A percentile compares a stretch with the other conserved stretches of the same genome.
Conservation (phyloP, 30 jellyfish, hydroid and myxozoan genomes). For the Mastigias papua region DNA sequence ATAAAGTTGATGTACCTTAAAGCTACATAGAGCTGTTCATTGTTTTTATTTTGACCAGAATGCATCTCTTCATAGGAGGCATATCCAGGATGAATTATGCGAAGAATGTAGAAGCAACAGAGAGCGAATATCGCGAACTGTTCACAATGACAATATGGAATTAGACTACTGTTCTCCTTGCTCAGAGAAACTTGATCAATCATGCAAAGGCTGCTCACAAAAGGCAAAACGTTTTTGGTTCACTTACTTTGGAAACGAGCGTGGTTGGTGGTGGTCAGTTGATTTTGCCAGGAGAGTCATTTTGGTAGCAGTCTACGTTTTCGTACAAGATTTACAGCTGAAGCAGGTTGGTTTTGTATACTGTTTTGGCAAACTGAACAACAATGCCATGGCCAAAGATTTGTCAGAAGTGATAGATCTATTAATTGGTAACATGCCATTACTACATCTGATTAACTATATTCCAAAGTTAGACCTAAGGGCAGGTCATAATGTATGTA, state of each 20-base stretch:
- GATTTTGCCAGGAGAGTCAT: constrained; percentile 57
- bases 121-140: not conserved
- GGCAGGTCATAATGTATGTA: too few species aligned
- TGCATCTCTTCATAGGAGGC: not conserved
- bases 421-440: too few species aligned
- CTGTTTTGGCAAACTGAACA: too few species aligned
- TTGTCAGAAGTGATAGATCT: too few species aligned
- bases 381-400: too few species aligned
- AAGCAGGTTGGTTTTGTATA: constrained; percentile 51
- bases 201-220: constrained; percentile 37
- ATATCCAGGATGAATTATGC: not conserved
- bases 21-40: too few species aligned
- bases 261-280: constrained; percentile 83
- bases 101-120: not conserved
- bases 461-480: too few species aligned
- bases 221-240: constrained; percentile 24
- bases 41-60: too few species aligned
- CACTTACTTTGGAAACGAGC: constrained; percentile 27
- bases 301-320: constrained; percentile 61
- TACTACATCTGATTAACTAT: too few species aligned
- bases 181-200: constrained; percentile 29
- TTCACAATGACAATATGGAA: not conserved
- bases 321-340: constrained; percentile 66
- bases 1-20: too few species aligned
- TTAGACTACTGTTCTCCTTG: constrained; percentile 48